These are phyloP conservation scores for Poeciliopsis paucimaculata DNA, from an alignment of 2,797 vertebrate species.

Conservation along the genomic window DNA sequence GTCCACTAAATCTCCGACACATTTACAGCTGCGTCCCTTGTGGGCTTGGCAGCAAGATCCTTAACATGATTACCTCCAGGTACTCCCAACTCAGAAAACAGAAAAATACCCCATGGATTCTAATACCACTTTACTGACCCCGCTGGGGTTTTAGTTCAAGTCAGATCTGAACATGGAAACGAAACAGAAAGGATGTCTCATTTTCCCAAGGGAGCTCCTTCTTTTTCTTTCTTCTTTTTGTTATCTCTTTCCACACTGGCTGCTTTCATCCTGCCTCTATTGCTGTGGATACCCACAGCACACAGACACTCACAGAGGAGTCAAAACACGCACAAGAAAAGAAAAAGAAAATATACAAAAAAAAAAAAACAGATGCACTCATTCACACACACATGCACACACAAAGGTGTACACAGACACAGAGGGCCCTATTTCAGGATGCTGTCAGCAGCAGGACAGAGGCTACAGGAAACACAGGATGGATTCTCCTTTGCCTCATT, in stretches of 20 bases:
- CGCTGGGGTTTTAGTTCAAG: slow-evolving; percentile 57
- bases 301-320: slow-evolving; percentile 30
- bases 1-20: slow-evolving; percentile 9
- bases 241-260: slow-evolving; percentile 52
- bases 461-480: slow-evolving; percentile 77
- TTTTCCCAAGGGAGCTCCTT: slow-evolving; percentile 33
- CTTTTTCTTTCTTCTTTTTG: slow-evolving; percentile 30
- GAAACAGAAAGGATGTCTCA: slow-evolving; percentile 51
- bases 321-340: slow-evolving; percentile 23
- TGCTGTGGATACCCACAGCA: slow-evolving; percentile 52
- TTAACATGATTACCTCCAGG: slow-evolving; percentile 53
- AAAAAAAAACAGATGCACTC: slow-evolving; percentile 25
- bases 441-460: slow-evolving; percentile 77
- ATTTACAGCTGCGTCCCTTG: slow-evolving; percentile 17
- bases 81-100: slow-evolving; percentile 35
- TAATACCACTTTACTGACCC: slow-evolving; percentile 70
- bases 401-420: slow-evolving; percentile 63
- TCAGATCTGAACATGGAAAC: slow-evolving; percentile 56
- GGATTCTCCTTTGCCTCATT: slow-evolving; percentile 80
- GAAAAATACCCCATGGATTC: slow-evolving; percentile 45
- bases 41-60: slow-evolving; percentile 27
- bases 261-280: slow-evolving; percentile 58
- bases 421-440: slow-evolving; percentile 75
- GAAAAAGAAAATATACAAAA: slow-evolving; percentile 30
- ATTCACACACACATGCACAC: slow-evolving; percentile 17